Evolutionary conservation across 2,888 invertebrate species (phyloP), one percentile per base, ranked within the genome.

Genomic region (Labia minor): DNA sequence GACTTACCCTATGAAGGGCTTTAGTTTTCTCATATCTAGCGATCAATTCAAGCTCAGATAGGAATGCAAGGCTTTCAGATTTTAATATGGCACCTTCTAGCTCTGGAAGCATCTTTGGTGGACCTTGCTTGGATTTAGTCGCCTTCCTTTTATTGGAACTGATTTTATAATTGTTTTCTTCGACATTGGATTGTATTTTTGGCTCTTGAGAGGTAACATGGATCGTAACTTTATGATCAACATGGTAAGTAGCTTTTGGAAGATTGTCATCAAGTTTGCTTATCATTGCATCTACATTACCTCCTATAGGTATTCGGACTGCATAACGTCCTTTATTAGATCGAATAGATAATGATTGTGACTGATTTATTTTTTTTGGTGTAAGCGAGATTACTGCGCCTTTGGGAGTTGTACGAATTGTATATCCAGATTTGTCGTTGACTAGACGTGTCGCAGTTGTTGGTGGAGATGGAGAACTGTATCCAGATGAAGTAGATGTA

Each of bases 1-100:
- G 49, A 75, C 80, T 80, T 81, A 81, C 81, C 80, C 80, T 77
- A 72, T 80, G 79, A 67, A 80, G 77, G 67, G 79, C 77, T 74
- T 79, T 79, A 74, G 78, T 80, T 71, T 79, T 74, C 73, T 79
- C 78, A 72, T 80, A 80, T 71, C 81, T 78, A 71, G 80, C 81
- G 69, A 81, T 74, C 74, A 81, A 75, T 72, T 81, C 81, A 71
- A 77, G 74, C 69, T 81, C 80, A 63, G 79, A 76, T 66, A 81
- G 74, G 72, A 81, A 80, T 37, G 80, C 80, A 72, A 81, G 76
- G 73, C 80, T 80, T 73, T 81, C 81, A 14, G 80, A 79, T 72
- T 80, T 80, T 72, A 80, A 75, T 70, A 80, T 80, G 68, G 80
- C 79, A 68, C 77, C 78, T 73, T 80, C 80, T 70, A 80, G 72